Evolutionary conservation across 2,113 vertebrate species (phyloP).

Genomic region (Ovis canadensis): DNA sequence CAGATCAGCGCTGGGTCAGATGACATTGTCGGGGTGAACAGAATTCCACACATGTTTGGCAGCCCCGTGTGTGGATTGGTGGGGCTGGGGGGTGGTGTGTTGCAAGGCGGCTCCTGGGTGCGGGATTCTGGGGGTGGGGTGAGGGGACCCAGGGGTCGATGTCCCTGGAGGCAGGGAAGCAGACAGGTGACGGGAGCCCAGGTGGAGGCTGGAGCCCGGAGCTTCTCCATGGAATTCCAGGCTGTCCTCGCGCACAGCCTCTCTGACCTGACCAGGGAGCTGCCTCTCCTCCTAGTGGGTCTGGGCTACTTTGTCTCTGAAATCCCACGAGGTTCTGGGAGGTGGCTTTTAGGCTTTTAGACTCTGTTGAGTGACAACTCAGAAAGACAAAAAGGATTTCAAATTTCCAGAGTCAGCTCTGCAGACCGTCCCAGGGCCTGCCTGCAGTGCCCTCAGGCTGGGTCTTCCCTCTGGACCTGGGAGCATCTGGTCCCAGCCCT

Average conservation of each 20-base stretch:
- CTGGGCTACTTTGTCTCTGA: rapidly evolving
- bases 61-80: background rate
- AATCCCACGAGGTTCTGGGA: rapidly evolving
- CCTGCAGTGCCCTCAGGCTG: rapidly evolving
- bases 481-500: background rate
- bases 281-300: rapidly evolving
- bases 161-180: background rate
- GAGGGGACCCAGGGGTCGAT: rapidly evolving
- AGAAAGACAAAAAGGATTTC: background rate
- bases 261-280: rapidly evolving
- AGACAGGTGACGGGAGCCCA: background rate
- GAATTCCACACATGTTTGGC: background rate
- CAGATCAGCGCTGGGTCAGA: conserved; percentile 33
- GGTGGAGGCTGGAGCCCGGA: background rate
- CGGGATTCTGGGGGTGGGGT: rapidly evolving
- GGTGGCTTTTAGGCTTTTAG: background rate
- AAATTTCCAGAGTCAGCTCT: background rate
- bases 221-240: background rate
- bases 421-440: rapidly evolving
- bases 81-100: background rate
- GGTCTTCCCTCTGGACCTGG: background rate
- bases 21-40: conserved; percentile 33
- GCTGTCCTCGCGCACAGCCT: rapidly evolving
- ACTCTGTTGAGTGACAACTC: background rate
- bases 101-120: background rate